A percentile compares a stretch with the other conserved stretches of the same genome.
These are phyloP conservation scores for Hyles euphorbiae DNA, from an alignment of 1,140 invertebrate species.

Conservation along the genomic window DNA sequence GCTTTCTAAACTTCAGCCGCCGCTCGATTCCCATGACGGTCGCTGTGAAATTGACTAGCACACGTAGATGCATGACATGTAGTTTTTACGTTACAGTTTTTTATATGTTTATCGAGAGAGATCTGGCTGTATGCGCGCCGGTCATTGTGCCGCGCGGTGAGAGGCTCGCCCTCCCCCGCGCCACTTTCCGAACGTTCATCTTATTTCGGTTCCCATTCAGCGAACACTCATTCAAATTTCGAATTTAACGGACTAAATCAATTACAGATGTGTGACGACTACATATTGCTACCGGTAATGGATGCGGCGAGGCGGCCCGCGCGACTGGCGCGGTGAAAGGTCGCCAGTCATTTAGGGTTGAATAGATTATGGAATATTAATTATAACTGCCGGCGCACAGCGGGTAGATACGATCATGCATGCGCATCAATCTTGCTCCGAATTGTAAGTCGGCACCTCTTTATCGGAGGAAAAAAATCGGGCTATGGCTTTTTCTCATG, in stretches of 20 bases:
- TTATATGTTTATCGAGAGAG: conserved; percentile 60
- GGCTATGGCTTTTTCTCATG: conserved; percentile 60
- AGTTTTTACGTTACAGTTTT: conserved; percentile 60
- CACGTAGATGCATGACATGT: conserved; percentile 73
- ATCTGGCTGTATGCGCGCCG: conserved; percentile 57
- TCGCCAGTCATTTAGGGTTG: conserved; percentile 37
- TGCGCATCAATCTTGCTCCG: conserved; percentile 65
- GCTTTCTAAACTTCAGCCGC: conserved; percentile 66
- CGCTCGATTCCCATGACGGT: conserved; percentile 68
- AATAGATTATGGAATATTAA: conserved; percentile 72
- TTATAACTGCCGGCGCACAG: conserved; percentile 51
- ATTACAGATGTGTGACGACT: conserved; percentile 59
- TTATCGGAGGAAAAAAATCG: conserved; percentile 69
- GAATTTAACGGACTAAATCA: conserved; percentile 64
- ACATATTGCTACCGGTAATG: conserved; percentile 54
- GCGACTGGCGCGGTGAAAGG: conserved; percentile 39
- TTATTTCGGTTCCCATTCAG: conserved; percentile 66
- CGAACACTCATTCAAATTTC: conserved; percentile 61
- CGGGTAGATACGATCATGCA: conserved; percentile 53
- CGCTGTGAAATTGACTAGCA: conserved; percentile 68
- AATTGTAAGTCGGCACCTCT: conserved; percentile 69
- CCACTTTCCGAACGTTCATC: conserved; percentile 40
- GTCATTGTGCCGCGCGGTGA: conserved; percentile 55
- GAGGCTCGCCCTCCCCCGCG: conserved; percentile 37
- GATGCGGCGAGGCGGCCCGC: conserved; percentile 18